Base-by-base conservation (phyloP, 2,888 invertebrate genomes). In the Pantelozetes paolii region DNA sequence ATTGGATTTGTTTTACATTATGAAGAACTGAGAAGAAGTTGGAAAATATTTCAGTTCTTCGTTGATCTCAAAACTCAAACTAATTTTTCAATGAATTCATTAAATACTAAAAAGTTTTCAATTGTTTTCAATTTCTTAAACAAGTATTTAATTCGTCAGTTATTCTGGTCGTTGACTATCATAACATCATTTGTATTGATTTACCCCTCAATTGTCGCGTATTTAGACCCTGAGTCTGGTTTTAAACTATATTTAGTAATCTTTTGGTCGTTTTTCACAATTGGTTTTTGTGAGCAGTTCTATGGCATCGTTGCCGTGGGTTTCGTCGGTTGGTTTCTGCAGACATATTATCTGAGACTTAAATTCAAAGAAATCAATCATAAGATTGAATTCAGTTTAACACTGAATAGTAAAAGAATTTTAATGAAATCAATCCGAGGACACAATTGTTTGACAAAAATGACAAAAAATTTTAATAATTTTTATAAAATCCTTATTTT, bases 311-410 rank as follows among this genome's bases (percentile, higher is more conserved):
- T 59, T 2, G 2, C 26, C 5, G 6, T 11, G 15, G 28, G 28
- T 2, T 30, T 59, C 28, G 28, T 28, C 2, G 5, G 1, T 28
- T 59, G 59, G 59, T 2, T 15, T 59, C 9, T 59, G 13, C 2
- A 6, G 3, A 59, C 28, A 2, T 3, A 8, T 59, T 59, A 59
- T 11, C 28, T 59, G 1, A 59, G 13, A 26, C 28, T 6, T 59
- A 28, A 59, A 28, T 59, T 59, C 59, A 59, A 59, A 26, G 30
- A 59, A 59, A 59, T 59, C 18, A 59, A 59, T 59, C 28, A 28
- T 2, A 28, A 59, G 2, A 28, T 59, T 28, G 2, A 28, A 59
- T 28, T 30, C 2, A 28, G 59, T 30, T 20, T 59, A 15, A 59
- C 11, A 6, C 6, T 6, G 8, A 5, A 13, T 3, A 59, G 18